These are phyloP conservation scores for Basileuterus tristriatus DNA, from an alignment of 2,797 vertebrate species.

Conservation along the genomic window DNA sequence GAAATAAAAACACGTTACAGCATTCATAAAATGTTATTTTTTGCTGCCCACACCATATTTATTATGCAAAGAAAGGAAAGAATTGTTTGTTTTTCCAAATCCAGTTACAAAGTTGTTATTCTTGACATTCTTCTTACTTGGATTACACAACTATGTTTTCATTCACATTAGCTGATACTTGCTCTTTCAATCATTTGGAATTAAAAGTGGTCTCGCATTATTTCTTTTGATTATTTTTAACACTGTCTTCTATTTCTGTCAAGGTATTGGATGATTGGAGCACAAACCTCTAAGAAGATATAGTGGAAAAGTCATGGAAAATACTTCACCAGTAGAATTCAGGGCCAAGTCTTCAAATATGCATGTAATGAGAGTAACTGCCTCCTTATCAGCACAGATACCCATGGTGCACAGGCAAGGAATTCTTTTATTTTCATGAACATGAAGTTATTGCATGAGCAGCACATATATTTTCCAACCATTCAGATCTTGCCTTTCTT, in stretches of 20 bases:
- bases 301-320: constrained; percentile 9
- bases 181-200: constrained; percentile 36
- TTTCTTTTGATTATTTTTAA: constrained; percentile 21
- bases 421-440: background rate
- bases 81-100: constrained; percentile 49
- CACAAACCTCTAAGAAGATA: background rate
- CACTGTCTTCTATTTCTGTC: constrained; percentile 24
- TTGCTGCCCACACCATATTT: constrained; percentile 29
- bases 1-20: constrained; percentile 9
- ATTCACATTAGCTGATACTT: constrained; percentile 25
- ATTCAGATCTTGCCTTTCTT: background rate
- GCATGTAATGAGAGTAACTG: background rate
- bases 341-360: background rate
- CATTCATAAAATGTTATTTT: constrained; percentile 8
- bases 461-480: background rate
- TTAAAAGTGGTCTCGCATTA: constrained; percentile 7
- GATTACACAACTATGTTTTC: constrained; percentile 27
- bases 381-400: background rate
- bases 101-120: constrained; percentile 50
- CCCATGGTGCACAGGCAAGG: background rate
- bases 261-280: constrained; percentile 15
- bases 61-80: constrained; percentile 23
- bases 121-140: constrained; percentile 42
- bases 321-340: background rate
- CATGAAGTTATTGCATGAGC: background rate